Evolutionary conservation across 2,797 vertebrate genomes (phyloP).

Genomic region (Pogonophryne albipinna): DNA sequence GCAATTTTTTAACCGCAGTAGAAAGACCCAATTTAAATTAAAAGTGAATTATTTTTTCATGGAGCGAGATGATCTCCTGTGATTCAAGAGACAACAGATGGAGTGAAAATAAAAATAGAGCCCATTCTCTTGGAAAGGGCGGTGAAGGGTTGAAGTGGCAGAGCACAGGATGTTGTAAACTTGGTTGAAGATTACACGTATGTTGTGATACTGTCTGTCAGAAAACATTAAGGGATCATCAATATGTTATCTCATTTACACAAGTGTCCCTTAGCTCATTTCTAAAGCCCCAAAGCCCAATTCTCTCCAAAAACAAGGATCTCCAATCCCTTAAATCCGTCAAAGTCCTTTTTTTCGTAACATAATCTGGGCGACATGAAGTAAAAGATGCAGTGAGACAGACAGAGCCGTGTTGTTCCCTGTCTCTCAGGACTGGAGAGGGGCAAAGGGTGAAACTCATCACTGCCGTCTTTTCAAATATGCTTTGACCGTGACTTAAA

Average conservation of each 20-base stretch:
- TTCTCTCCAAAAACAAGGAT: conserved; percentile 8
- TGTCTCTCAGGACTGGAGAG: conserved; percentile 27
- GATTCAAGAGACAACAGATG: conserved; percentile 43
- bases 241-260: conserved; percentile 13
- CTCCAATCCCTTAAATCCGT: conserved; percentile 27
- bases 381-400: conserved; percentile 21
- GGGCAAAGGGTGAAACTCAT: conserved; percentile 73
- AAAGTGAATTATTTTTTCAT: conserved; percentile 42
- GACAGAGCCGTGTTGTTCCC: conserved; percentile 1
- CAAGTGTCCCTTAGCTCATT: conserved; percentile 11
- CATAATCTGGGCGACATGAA: conserved; percentile 21
- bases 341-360: conserved; percentile 31
- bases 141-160: background rate
- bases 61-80: conserved; percentile 37
- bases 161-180: background rate
- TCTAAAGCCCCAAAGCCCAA: conserved; percentile 13
- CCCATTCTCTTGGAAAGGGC: conserved; percentile 34
- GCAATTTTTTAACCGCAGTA: conserved; percentile 19
- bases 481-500: conserved; percentile 77
- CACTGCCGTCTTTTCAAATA: conserved; percentile 74
- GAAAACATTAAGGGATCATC: conserved; percentile 33
- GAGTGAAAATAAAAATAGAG: conserved; percentile 46
- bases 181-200: conserved; percentile 15
- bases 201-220: conserved; percentile 16
- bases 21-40: conserved; percentile 30